Evolutionary conservation across 2,888 invertebrate genomes (phyloP).

Genomic region (Sceliomorpha sp.): DNA sequence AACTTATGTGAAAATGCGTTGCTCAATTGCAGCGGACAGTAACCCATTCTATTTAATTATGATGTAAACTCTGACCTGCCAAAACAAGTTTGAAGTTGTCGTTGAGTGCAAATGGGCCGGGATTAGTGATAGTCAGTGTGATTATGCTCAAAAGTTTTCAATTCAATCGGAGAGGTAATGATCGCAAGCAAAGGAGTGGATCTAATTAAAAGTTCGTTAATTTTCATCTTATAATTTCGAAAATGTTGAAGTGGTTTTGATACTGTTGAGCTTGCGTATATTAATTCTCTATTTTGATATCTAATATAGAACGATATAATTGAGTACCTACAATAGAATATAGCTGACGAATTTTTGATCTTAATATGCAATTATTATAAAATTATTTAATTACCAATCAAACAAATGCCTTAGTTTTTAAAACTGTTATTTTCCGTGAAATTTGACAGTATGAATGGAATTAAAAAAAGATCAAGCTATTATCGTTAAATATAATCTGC

Average conservation of each 20-base stretch:
- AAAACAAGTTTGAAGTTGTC: background rate
- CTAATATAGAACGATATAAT: no score
- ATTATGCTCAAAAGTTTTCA: conserved; percentile 9
- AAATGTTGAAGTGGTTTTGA: conserved; percentile 3
- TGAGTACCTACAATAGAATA: no score
- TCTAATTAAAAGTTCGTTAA: conserved; percentile 16
- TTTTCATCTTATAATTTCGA: background rate
- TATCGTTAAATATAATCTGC: no score
- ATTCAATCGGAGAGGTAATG: conserved; percentile 6
- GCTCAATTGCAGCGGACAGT: background rate
- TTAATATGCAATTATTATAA: no score
- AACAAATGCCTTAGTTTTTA: no score
- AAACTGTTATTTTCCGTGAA: no score
- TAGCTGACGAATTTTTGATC: no score
- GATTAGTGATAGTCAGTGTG: conserved; percentile 4
- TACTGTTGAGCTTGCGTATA: background rate
- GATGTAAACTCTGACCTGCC: background rate
- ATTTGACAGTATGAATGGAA: no score
- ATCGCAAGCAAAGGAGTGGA: background rate
- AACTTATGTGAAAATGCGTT: no score
- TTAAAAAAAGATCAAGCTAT: no score
- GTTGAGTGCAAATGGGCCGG: conserved; percentile 4
- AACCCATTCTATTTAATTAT: conserved; percentile 5
- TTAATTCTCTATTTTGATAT: no score
- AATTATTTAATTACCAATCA: no score